Base-by-base conservation (phyloP, 2,113 vertebrate species). In the Elgaria multicarinata region DNA sequence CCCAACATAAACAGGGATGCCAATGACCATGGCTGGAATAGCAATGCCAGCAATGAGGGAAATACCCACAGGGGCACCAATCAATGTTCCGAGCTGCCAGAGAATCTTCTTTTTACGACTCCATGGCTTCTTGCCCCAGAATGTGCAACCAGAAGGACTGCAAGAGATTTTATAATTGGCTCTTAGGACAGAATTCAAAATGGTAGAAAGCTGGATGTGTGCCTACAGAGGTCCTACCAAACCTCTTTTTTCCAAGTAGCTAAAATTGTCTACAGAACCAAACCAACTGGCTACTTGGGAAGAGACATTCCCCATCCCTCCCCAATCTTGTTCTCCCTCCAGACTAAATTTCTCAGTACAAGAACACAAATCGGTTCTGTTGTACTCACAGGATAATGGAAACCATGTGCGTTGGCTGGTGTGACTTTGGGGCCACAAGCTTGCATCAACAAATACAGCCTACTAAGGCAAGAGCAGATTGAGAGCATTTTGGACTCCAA, bases 111-210 rank as follows among this genome's bases (percentile, higher is more conserved):
- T 99, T 96, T 99, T 99, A 91, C 98, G 98, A 96, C 99, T 99
- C 99, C 99, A 99, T 1, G 99, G 99, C 96, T 99, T 99, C 97
- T 99, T 99, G 83, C 99, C 99, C 99, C 99, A 99, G 96, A 99
- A 99, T 0, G 99, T 99, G 53, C 99, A 99, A 94, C 99, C 99
- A 87, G 99, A 99, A 85, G 99, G 99, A 93, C 99, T 99, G 93
- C 83, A 95, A 92, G 58, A 91, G 66, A 86, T 53, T 31, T 85
- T 2, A 91, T 67, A 81, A 94, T 93, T 92, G 64, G 74, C 36
- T 74, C 86, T 81, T 81, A 89, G 50, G 50, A 89, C 33, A 22
- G 58, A 28, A 58, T 92, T 44, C 92, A 36, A 39, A 91, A 0
- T 0, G 22, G 58, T 6, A 85, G 50, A n/a, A 62, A 39, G 50